These are phyloP conservation scores for Serinus canaria DNA, from an alignment of 2,113 vertebrate genomes.

Conservation along the genomic window DNA sequence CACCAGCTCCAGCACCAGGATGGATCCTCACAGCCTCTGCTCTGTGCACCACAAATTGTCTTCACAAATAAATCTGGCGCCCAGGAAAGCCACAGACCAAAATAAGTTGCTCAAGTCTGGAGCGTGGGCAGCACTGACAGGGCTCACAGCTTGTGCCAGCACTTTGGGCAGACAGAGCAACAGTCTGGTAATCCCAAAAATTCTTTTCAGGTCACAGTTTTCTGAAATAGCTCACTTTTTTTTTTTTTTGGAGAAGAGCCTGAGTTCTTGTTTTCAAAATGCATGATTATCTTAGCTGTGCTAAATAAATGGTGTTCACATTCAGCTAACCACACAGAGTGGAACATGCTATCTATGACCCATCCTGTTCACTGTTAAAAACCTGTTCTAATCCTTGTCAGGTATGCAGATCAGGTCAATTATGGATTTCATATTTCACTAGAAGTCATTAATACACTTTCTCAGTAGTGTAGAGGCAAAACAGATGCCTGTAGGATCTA, in stretches of 20 bases:
- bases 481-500: background rate
- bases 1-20: background rate
- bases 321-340: background rate
- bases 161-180: conserved; percentile 19
- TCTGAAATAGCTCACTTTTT: background rate
- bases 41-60: background rate
- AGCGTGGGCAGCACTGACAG: background rate
- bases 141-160: background rate
- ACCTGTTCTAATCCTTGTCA: background rate
- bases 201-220: conserved; percentile 2
- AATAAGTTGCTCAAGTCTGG: conserved; percentile 37
- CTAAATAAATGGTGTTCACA: background rate
- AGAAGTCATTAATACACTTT: background rate
- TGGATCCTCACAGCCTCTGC: background rate
- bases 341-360: background rate
- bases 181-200: conserved; percentile 44
- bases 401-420: background rate
- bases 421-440: background rate
- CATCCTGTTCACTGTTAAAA: background rate
- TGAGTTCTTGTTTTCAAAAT: background rate
- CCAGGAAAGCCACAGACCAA: conserved; percentile 21
- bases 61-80: conserved; percentile 23
- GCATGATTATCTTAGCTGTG: background rate
- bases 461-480: background rate
- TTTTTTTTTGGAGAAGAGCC: background rate